Evolutionary conservation across 2,888 invertebrate species (phyloP).

Genomic region (Xestia c-nigrum): DNA sequence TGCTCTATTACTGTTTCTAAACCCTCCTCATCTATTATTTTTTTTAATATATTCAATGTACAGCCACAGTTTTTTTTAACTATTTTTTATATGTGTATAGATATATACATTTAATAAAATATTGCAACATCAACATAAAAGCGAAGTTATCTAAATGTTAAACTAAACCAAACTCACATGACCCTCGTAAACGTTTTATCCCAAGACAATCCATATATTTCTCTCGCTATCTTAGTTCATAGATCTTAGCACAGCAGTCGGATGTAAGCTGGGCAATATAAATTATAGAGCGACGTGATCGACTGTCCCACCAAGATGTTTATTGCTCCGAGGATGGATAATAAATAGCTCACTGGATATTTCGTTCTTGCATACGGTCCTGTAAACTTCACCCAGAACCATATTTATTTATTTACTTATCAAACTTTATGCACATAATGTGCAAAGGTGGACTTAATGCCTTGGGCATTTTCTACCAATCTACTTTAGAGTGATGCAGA

Average conservation of each 20-base stretch:
- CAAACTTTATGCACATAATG: too few species aligned
- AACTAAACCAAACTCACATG: neutral
- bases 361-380: neutral
- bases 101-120: too few species aligned
- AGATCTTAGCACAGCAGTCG: constrained; percentile 42
- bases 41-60: too few species aligned
- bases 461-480: too few species aligned
- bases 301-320: constrained; percentile 44
- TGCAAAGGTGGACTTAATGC: too few species aligned
- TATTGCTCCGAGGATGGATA: constrained; percentile 39
- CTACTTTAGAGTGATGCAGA: too few species aligned
- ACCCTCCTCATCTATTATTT: too few species aligned
- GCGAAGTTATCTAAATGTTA: neutral
- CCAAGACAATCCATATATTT: constrained; percentile 30
- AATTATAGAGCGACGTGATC: constrained; percentile 39
- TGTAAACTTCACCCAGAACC: neutral
- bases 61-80: too few species aligned
- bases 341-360: constrained; percentile 24
- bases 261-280: constrained; percentile 43
- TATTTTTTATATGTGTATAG: too few species aligned
- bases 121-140: neutral
- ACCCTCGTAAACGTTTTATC: constrained; percentile 23
- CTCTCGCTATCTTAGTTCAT: constrained; percentile 40
- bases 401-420: neutral
- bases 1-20: too few species aligned